Percentiles rank a stretch among this genome's conserved stretches.
Evolutionary conservation across 2,113 vertebrate genomes (phyloP).

Genomic region (Halichoeres trimaculatus): DNA sequence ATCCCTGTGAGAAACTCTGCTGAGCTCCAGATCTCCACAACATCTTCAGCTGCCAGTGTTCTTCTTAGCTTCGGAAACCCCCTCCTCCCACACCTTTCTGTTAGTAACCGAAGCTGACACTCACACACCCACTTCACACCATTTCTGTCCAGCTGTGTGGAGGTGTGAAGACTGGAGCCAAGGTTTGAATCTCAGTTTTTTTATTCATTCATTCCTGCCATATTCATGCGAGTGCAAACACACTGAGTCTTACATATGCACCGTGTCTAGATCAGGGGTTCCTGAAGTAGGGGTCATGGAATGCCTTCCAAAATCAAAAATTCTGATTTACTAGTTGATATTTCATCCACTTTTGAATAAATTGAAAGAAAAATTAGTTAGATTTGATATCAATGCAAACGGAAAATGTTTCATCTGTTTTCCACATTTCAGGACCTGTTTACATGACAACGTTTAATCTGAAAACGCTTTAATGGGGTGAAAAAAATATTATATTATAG

Average conservation of each 20-base stretch:
- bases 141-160: neutral
- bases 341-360: too few species aligned
- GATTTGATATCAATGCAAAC: too few species aligned
- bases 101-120: neutral
- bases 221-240: neutral
- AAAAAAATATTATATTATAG: too few species aligned
- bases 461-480: too few species aligned
- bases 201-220: neutral
- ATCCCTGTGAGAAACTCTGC: neutral
- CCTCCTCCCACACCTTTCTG: neutral
- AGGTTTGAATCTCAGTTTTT: neutral
- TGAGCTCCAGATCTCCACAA: neutral
- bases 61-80: neutral
- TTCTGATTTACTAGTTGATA: too few species aligned
- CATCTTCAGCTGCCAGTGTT: neutral
- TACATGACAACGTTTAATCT: too few species aligned
- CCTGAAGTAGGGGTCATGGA: too few species aligned
- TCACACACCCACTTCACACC: neutral
- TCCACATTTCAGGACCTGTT: too few species aligned
- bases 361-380: too few species aligned
- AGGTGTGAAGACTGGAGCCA: neutral
- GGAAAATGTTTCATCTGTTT: too few species aligned
- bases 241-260: too few species aligned
- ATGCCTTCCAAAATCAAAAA: too few species aligned
- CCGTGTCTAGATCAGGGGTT: neutral